A percentile compares a stretch with the other conserved stretches of the same genome.
These are phyloP conservation scores for Torymus texanus DNA, from an alignment of 2,888 invertebrate genomes.

Conservation along the genomic window DNA sequence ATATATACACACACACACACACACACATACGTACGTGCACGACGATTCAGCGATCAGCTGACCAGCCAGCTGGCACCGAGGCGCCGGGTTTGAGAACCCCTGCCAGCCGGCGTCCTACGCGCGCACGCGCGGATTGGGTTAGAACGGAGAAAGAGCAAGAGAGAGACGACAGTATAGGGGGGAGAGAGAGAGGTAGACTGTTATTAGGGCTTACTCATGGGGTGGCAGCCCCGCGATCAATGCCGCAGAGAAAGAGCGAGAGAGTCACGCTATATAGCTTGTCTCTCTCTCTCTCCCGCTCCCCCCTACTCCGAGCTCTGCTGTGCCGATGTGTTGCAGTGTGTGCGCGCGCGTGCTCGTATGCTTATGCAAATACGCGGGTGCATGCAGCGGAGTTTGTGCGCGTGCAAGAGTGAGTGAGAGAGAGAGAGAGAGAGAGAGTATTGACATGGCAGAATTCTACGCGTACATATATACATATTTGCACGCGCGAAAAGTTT, in stretches of 20 bases:
- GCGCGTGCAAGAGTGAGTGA: too few relatives aligned
- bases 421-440: too few relatives aligned
- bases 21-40: not conserved
- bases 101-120: slow-evolving; percentile 60
- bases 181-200: slow-evolving; percentile 60
- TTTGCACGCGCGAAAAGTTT: too few relatives aligned
- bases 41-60: slow-evolving; percentile 67
- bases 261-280: slow-evolving; percentile 7
- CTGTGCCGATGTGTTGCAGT: too few relatives aligned
- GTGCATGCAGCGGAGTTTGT: too few relatives aligned
- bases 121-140: slow-evolving; percentile 41
- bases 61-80: slow-evolving; percentile 67
- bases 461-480: too few relatives aligned
- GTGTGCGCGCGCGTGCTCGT: not conserved
- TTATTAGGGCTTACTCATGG: slow-evolving; percentile 75
- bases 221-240: slow-evolving; percentile 72
- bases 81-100: slow-evolving; percentile 60
- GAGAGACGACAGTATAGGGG: slow-evolving; percentile 57
- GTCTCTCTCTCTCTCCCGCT: slow-evolving; percentile 15
- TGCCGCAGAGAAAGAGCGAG: slow-evolving; percentile 64
- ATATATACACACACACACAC: too few relatives aligned
- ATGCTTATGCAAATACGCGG: not conserved
- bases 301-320: not conserved
- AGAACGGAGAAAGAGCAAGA: slow-evolving; percentile 23
- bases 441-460: too few relatives aligned